Evolutionary conservation across 2,113 vertebrate genomes (phyloP), one percentile per base, ranked within the genome.

Genomic region (Lasiurus cinereus): DNA sequence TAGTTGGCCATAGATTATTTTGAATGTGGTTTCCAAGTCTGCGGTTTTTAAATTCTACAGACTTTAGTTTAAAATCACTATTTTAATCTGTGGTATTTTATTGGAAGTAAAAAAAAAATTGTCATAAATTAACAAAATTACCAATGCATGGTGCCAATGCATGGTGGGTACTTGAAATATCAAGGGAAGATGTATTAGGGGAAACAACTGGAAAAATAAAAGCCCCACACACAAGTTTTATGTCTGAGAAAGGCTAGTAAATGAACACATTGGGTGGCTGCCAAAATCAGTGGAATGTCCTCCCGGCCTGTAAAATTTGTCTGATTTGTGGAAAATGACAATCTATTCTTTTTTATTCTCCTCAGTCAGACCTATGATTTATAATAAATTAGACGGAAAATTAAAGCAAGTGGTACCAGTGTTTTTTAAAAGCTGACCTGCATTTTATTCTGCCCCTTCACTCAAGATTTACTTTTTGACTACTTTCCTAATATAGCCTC

Each of bases 381-480:
- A 73, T 73, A 93, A 77, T 77, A 88, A 94, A 95, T 85, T 73
- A 91, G 83, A 94, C 92, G 48, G 50, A 84, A 94, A 88, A 92
- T 82, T 77, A 94, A 96, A 80, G 88, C 39, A 88, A 94, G 50
- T 46, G 8, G 22, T 43, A 88, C 22, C 70, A 74, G 31, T 43
- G 18, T n/a, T 82, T 88, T 78, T 66, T 12, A 90, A 95, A 95
- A 91, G 29, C 31, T 76, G 72, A 74, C 36, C 22, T 48, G 43
- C 72, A 93, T 91, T 76, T 91, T 73, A 90, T 80, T 85, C 31
- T 85, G 67, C 48, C 73, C 90, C 29, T 77, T 90, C 77, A 84
- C 31, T 85, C 27, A 86, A 52, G 9, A 8, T 70, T 62, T 54
- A 39, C 9, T 59, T 66, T 48, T 67, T 16, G 22, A 50, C 15